A percentile compares a stretch with the other conserved stretches of the same genome.
These are phyloP conservation scores for Malurus melanocephalus DNA, from an alignment of 2,113 vertebrate genomes.

Conservation along the genomic window DNA sequence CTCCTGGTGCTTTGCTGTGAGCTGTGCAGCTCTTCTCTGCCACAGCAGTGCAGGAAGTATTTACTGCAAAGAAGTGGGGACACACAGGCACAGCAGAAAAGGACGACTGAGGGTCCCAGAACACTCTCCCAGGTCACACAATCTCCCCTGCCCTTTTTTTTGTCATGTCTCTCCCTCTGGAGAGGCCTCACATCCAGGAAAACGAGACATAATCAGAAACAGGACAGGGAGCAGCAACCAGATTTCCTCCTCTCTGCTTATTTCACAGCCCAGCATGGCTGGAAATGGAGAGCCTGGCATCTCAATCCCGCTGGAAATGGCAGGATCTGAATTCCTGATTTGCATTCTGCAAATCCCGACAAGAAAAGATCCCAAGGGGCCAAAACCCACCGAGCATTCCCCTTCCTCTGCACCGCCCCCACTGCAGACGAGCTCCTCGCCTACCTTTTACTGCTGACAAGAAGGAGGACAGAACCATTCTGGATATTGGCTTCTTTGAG, in stretches of 20 bases:
- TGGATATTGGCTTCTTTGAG: slow-evolving; percentile 75
- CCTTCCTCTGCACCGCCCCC: not conserved
- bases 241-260: not conserved
- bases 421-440: not conserved
- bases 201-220: not conserved
- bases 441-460: slow-evolving; percentile 71
- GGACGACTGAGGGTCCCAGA: not conserved
- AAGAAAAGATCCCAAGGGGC: not conserved
- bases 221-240: not conserved
- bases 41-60: not conserved
- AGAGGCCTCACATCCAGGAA: not conserved
- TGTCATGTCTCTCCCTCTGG: not conserved
- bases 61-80: not conserved
- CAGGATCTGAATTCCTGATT: not conserved
- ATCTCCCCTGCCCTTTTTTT: not conserved
- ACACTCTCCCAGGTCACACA: rapidly evolving
- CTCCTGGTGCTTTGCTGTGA: not conserved
- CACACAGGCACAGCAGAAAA: not conserved
- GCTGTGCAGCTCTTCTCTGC: not conserved
- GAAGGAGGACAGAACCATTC: slow-evolving; percentile 76
- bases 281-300: not conserved
- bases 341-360: not conserved
- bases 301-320: not conserved
- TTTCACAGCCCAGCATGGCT: not conserved
- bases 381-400: not conserved